Percentiles rank a stretch among this genome's conserved stretches.
These are phyloP conservation scores for Atherinosoma microstoma DNA, from an alignment of 2,797 vertebrate species.

Conservation along the genomic window DNA sequence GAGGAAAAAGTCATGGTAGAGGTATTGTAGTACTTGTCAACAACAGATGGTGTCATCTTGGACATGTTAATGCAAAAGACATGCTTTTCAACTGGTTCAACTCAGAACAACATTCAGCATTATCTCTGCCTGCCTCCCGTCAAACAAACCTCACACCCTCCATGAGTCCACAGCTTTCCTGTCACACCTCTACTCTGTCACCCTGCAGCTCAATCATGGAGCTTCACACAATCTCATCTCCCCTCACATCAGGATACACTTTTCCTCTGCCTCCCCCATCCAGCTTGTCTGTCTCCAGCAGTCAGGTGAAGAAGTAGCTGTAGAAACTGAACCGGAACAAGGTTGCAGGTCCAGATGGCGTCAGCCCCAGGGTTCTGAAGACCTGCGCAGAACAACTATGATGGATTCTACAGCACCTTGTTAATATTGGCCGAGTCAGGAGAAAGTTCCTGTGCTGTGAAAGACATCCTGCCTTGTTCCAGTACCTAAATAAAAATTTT, in stretches of 20 bases:
- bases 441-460: not conserved
- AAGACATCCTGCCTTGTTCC: not conserved
- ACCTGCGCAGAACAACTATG: not conserved
- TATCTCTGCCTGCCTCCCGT: not conserved
- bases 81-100: not conserved
- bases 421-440: not conserved
- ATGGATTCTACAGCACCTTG: not conserved
- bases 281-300: not conserved
- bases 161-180: not conserved
- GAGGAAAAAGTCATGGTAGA: no score
- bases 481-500: not conserved
- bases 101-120: not conserved
- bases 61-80: not conserved
- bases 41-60: not conserved
- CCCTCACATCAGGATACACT: not conserved
- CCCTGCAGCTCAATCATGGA: not conserved
- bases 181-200: not conserved
- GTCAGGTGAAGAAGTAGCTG: not conserved
- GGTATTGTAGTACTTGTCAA: not conserved
- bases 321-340: not conserved
- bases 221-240: not conserved
- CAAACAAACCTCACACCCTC: not conserved
- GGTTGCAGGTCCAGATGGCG: no score
- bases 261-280: not conserved
- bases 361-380: not conserved